phyloP scores from a whole-genome alignment of 30 jellyfish, hydroid and myxozoan genomes.

The Turritopsis rubra region DNA sequence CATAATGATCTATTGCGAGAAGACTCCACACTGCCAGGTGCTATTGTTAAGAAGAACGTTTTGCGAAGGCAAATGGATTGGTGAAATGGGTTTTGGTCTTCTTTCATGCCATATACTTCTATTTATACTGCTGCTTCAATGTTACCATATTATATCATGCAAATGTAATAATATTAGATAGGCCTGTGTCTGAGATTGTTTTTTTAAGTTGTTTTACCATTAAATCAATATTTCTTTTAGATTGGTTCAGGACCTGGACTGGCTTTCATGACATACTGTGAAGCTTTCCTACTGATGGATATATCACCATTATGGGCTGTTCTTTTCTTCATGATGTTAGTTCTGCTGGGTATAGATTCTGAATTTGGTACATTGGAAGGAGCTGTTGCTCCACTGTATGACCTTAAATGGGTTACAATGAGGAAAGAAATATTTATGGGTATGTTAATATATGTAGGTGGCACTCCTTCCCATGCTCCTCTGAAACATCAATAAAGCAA shows the following conservation, averaged over 20 bases:
- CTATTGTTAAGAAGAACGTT: too few species aligned
- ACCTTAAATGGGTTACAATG: constrained; percentile 81
- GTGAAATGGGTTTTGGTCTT: too few species aligned
- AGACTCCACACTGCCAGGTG: too few species aligned
- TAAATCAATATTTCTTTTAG: constrained; percentile 6
- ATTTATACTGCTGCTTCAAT: too few species aligned
- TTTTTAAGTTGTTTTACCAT: background rate
- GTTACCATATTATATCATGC: too few species aligned
- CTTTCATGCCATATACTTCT: too few species aligned
- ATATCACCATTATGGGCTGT: constrained; percentile 97
- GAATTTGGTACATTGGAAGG: constrained; percentile 97
- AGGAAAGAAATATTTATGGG: constrained; percentile 85
- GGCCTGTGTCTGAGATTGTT: too few species aligned
- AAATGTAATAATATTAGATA: too few species aligned
- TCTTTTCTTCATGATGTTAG: constrained; percentile 82
- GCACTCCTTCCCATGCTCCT: too few species aligned
- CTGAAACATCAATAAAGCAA: background rate
- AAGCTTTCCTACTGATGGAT: constrained; percentile 92
- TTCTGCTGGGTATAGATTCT: constrained; percentile 89
- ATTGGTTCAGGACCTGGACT: constrained; percentile 97
- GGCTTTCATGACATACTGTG: constrained; percentile 94
- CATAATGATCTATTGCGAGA: too few species aligned
- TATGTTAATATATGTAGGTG: too few species aligned
- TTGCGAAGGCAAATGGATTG: too few species aligned
- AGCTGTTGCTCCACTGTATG: constrained; percentile 94